Percentiles rank a stretch among this genome's conserved stretches.
Evolutionary conservation across 2,113 vertebrate genomes (phyloP).

Genomic region (Percina caprodes): DNA sequence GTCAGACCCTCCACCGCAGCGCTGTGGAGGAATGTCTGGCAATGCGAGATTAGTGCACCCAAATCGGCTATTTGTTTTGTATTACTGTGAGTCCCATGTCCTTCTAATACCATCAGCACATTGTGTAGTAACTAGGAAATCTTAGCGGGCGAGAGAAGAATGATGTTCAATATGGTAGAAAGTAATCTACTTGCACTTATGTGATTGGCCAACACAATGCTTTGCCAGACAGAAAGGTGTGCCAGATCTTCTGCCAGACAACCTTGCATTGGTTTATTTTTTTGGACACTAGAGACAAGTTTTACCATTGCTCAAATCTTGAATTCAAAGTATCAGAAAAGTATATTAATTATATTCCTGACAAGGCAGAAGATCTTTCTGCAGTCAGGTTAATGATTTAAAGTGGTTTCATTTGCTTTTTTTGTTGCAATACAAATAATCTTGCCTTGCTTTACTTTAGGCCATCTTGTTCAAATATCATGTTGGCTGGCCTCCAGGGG

Average conservation of each 20-base stretch:
- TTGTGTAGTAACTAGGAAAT: neutral
- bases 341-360: neutral
- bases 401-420: neutral
- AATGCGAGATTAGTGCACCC: no score
- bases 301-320: neutral
- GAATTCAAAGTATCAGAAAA: neutral
- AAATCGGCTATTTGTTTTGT: neutral
- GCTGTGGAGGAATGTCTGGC: no score
- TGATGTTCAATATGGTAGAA: neutral
- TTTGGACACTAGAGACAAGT: neutral
- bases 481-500: neutral
- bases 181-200: neutral
- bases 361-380: neutral
- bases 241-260: neutral
- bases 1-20: no score
- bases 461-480: conserved; percentile 6
- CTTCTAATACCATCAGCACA: neutral
- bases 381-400: conserved; percentile 9
- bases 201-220: neutral
- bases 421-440: conserved; percentile 11
- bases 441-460: neutral
- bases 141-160: neutral
- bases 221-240: conserved; percentile 2
- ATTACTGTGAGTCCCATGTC: neutral
- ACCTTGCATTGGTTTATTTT: neutral